Base-by-base conservation (phyloP, 2,113 vertebrate species). In the Festucalex cinctus region DNA sequence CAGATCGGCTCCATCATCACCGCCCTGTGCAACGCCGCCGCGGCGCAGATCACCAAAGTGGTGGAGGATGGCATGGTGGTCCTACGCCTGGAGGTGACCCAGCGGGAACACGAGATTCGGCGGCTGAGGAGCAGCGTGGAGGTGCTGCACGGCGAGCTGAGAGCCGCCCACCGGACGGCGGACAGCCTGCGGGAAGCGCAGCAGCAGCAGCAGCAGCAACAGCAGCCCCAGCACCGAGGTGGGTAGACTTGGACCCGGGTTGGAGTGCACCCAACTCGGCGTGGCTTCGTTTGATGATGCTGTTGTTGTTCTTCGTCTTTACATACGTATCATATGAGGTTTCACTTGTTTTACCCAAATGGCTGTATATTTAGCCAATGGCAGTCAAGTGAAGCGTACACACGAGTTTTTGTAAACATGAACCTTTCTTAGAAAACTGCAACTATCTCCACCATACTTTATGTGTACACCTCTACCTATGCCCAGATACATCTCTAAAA, bases 31-130 rank as follows among this genome's bases (percentile, higher is more conserved):
- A 80, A 83, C 56, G 80, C 90, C 0, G 88, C 90, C 26, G 87
- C 83, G 72, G 82, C 85, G 1, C 77, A 90, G 43, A 89, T 91
- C 65, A 44, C 75, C 66, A 80, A 85, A 77, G 79, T 88, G 19
- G 82, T 91, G 74, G 90, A 91, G 59, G 88, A 90, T 10, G 84
- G 80, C 17, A 56, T 87, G 78, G 82, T 85, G 74, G 85, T 85
- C 69, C 49, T 89, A 71, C 84, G 87, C 53, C 60, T 91, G 79
- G 87, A 91, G 22, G 73, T 87, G 65, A 80, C 85, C 44, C 88
- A 82, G 69, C 80, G 85, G 0, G 88, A 91, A 1, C 74, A 57
- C 2, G 87, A 91, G 77, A 88, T 89, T 64, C 62, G 82, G 53
- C 77, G 79, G 68, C 88, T 91, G 70, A 85, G 83, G 62, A 77